phyloP scores from a whole-genome alignment of 2,797 vertebrate genomes.

The Peromyscus attwateri region DNA sequence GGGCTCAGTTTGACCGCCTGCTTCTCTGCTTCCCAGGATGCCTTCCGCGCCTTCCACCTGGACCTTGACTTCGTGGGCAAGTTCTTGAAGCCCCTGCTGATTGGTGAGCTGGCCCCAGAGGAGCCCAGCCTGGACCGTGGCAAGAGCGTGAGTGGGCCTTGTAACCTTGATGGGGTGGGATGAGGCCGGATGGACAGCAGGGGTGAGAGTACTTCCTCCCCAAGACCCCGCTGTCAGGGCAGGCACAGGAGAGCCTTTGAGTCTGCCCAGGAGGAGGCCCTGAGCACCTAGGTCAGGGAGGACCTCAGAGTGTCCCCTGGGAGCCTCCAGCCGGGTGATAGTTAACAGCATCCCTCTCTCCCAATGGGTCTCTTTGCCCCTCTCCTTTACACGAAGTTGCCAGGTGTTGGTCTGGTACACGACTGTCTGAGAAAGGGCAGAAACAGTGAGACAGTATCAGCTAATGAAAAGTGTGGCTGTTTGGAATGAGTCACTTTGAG shows the following conservation, averaged over 20 bases:
- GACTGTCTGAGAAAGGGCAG: background rate
- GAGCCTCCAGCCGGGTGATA: background rate
- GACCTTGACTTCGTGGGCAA: slow-evolving; percentile 92
- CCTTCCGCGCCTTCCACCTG: slow-evolving; percentile 95
- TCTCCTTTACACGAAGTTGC: background rate
- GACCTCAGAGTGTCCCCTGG: background rate
- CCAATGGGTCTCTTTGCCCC: too few species aligned
- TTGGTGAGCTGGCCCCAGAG: slow-evolving; percentile 93
- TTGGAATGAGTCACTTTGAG: background rate
- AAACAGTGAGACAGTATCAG: background rate
- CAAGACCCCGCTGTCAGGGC: too few species aligned
- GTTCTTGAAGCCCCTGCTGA: slow-evolving; percentile 94
- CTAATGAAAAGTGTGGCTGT: background rate
- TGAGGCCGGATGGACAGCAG: background rate
- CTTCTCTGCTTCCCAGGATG: slow-evolving; percentile 89
- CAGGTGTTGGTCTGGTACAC: background rate
- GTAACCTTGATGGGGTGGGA: background rate
- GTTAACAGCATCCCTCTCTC: background rate
- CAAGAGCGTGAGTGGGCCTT: slow-evolving; percentile 92
- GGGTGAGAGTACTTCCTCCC: background rate
- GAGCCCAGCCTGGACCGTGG: slow-evolving; percentile 94
- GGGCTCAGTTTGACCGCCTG: background rate
- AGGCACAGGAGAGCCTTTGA: background rate
- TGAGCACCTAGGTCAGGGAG: too few species aligned
- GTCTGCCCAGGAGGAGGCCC: background rate